Base-by-base conservation (phyloP, 53 echinoderm and acorn worm genomes). In the Glandiceps talaboti region DNA sequence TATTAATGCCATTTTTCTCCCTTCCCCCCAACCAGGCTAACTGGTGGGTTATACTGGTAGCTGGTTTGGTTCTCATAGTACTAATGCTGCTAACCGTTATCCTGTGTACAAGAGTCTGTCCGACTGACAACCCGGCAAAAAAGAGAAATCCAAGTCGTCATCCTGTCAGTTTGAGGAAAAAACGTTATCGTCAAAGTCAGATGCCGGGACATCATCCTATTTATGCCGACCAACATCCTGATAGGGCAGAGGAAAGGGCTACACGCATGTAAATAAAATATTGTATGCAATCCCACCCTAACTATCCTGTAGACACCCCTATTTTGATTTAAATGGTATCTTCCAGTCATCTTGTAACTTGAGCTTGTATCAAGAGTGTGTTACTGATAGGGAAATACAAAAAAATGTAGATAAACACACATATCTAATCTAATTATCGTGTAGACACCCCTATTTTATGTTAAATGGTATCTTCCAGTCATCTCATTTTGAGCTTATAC, bases 101-200 rank as follows among this genome's bases (percentile, higher is more conserved):
- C 76, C 27, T 91, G 74, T 99, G 99, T 28, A 83, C 86, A 29
- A 87, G 91, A 27, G 33, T 89, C 32, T 83, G 85, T 77, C 99
- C 99, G 0, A 91, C 93, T 33, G 89, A 89, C 81, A 99, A 99
- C 77, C 99, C 93, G 1, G 91, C 85, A 87, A 86, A 94, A 30
- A 85, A 86, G 79, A 86, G 81, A 12, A 86, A 87, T 14, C 74
- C 82, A 6, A 77, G 74, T 30, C 82, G 80, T 31, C 73, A 84
- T 29, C 77, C 74, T 20, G 93, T 93, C 79, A 83, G 85, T 80
- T 85, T 90, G 28, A 87, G 85, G 77, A 85, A 84, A 30, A 85
- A 86, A 74, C 90, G 88, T 32, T 87, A 93, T 83, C 87, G 90
- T 14, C 87, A 85, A 33, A 90, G 87, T 79, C 74, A 30, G 31